Conservation (phyloP, 1,140 invertebrate species). For the Calliphora vicina region DNA sequence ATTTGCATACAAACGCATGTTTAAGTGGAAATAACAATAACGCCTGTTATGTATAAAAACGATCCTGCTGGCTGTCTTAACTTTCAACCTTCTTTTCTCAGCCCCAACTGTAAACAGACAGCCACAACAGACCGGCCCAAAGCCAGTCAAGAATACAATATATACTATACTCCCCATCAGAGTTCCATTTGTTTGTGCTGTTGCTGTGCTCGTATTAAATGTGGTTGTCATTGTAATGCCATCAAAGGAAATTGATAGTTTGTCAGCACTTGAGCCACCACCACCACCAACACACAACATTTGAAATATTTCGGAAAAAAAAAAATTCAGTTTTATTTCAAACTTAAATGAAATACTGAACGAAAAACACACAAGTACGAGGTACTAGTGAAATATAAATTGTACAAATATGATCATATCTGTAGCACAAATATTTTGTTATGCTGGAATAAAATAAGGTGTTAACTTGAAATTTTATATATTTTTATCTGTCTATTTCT, state of each 20-base stretch:
- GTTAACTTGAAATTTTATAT: background rate
- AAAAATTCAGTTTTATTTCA: background rate
- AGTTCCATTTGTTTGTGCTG: background rate
- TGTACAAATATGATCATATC: background rate
- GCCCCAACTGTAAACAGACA: background rate
- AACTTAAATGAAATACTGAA: background rate
- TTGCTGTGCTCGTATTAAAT: background rate
- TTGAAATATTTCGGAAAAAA: background rate
- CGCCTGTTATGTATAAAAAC: constrained; percentile 1
- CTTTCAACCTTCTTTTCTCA: background rate
- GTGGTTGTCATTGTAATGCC: constrained; percentile 8
- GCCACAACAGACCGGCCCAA: background rate
- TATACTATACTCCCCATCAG: background rate
- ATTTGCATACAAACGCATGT: constrained; percentile 16
- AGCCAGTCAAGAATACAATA: background rate
- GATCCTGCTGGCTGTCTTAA: background rate
- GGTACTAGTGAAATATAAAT: background rate
- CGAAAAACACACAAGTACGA: background rate
- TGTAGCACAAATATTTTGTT: background rate
- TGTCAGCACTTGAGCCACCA: constrained; percentile 4
- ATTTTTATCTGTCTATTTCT: background rate
- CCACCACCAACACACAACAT: background rate
- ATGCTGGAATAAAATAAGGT: background rate
- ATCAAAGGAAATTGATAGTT: constrained; percentile 13
- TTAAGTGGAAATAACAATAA: background rate